Base-by-base conservation (phyloP, 35 echinoderm and acorn worm species). In the Ophioderma brevispina region DNA sequence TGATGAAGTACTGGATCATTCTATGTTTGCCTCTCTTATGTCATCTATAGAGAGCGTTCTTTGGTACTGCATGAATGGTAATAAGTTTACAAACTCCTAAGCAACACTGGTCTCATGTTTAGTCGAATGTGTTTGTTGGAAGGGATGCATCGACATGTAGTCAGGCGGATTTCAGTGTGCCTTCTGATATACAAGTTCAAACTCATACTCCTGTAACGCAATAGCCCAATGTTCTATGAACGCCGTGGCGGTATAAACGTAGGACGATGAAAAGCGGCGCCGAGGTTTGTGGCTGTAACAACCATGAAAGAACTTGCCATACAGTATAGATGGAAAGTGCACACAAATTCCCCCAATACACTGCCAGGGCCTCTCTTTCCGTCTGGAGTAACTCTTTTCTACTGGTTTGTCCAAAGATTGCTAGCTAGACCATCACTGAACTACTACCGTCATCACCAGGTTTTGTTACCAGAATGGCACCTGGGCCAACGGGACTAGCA, bases 201-300 rank as follows among this genome's bases (percentile, higher is more conserved):
- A 96, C 40, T 87, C 79, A 40, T 92, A 96, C 92, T 86, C 84
- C 84, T 96, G 90, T 40, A 96, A 59, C n/a, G 86, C 79, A 1
- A 96, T 41, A 10, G 90, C 78, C 94, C 94, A 96, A 89, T 89
- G n/a, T 80, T 98, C 92, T 82, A 91, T 91, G 89, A 89, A 89
- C 96, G 55, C 18, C 86, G 14, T 92, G 96, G 92, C 15, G 96
- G 85, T 75, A 64, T 91, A 82, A 80, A 84, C 31, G 76, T 31
- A 43, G 64, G 80, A 46, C 63, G 82, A 75, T 94, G 85, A 94
- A 94, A 33, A 98, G 36, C 41, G 91, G 92, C 30, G 94, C 36
- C 32, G 92, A 64, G 6, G 85, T 50, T 98, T 98, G 79, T 94
- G 96, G 40, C 94, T 85, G 87, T 89, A 0, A 94, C 81, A 40